phyloP scores from a whole-genome alignment of 2,888 invertebrate species.

The Parnassius mnemosyne region DNA sequence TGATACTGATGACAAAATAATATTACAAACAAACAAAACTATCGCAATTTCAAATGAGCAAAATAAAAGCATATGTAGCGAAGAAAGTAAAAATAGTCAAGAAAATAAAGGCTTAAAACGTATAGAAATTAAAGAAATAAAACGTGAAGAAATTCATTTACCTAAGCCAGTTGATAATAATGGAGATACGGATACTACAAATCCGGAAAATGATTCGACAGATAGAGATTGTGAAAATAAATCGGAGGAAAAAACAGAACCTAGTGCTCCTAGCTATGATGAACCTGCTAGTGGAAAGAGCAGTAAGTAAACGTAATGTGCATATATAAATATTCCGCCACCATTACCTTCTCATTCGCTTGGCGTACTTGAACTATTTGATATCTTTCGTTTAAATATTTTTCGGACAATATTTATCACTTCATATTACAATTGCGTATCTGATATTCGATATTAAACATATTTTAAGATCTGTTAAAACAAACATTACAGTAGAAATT shows the following conservation, averaged over 20 bases:
- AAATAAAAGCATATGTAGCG: not conserved
- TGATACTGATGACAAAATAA: not conserved
- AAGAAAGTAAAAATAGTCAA: not conserved
- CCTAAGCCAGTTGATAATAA: constrained; percentile 1
- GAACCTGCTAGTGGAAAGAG: not conserved
- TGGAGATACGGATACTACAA: not conserved
- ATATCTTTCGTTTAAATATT: too few relatives aligned
- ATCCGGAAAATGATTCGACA: constrained; percentile 21
- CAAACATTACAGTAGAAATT: too few relatives aligned
- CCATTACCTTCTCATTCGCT: too few relatives aligned
- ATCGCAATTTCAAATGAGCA: not conserved
- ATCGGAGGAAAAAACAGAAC: not conserved
- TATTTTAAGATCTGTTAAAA: too few relatives aligned
- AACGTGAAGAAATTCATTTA: constrained; percentile 1
- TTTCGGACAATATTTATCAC: too few relatives aligned
- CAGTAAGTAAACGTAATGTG: not conserved
- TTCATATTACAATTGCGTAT: too few relatives aligned
- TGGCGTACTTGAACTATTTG: too few relatives aligned
- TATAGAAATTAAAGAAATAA: constrained; percentile 27
- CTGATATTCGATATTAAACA: too few relatives aligned
- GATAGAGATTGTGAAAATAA: constrained; percentile 24
- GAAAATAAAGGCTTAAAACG: constrained; percentile 6
- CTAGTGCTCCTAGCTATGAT: not conserved
- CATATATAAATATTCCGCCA: too few relatives aligned
- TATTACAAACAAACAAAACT: not conserved